These are phyloP conservation scores for Cerceris rybyensis DNA, from an alignment of 2,888 invertebrate species.

Conservation along the genomic window DNA sequence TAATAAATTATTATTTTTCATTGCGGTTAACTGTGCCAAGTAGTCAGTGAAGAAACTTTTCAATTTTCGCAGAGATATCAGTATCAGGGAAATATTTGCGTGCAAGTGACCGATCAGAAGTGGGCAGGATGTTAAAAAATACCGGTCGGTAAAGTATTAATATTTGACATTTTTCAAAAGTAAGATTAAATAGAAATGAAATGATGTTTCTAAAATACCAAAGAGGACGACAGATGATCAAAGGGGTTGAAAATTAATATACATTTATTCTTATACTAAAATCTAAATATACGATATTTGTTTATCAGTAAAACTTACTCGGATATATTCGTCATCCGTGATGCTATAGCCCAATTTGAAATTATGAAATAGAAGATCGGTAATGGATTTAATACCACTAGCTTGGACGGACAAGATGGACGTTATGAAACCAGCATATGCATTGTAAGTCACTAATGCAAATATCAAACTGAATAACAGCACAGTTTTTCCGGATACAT, in stretches of 20 bases:
- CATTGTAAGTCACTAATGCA: slow-evolving; percentile 86
- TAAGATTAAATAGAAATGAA: too few relatives aligned
- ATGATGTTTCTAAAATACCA: not conserved
- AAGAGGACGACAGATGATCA: not conserved
- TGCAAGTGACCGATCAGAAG: too few relatives aligned
- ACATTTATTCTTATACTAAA: not conserved
- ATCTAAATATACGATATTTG: not conserved
- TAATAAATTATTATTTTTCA: too few relatives aligned
- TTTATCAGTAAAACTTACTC: slow-evolving; percentile 81
- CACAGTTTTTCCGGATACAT: slow-evolving; percentile 84
- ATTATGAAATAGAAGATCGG: slow-evolving; percentile 84
- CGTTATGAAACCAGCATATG: slow-evolving; percentile 87
- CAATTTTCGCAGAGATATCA: too few relatives aligned
- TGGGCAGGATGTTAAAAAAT: too few relatives aligned
- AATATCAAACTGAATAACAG: slow-evolving; percentile 85
- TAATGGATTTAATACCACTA: slow-evolving; percentile 83
- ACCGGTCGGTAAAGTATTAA: too few relatives aligned
- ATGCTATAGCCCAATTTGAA: slow-evolving; percentile 86
- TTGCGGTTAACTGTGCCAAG: too few relatives aligned
- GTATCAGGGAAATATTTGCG: too few relatives aligned
- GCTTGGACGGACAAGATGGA: slow-evolving; percentile 86
- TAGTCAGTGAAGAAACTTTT: too few relatives aligned
- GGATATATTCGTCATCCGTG: slow-evolving; percentile 85
- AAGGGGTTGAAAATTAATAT: not conserved
- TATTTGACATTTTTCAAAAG: too few relatives aligned